Evolutionary conservation across 2,113 vertebrate genomes (phyloP), one percentile per base, ranked within the genome.

Genomic region (Pantherophis guttatus): DNA sequence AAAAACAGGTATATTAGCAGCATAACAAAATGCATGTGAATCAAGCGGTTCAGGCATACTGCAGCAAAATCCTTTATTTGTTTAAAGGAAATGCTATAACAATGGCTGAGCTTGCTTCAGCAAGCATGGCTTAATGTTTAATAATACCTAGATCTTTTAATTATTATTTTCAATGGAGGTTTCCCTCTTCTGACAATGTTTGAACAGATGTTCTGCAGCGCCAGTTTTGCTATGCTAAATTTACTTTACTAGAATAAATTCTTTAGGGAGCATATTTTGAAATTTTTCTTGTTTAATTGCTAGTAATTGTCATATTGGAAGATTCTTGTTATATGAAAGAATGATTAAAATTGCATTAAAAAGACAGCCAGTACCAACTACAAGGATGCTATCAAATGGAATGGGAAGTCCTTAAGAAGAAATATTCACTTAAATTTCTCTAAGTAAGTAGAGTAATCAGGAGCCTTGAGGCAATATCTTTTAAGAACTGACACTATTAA

Each of bases 21-120:
- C 93, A 91, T 94, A 95, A 95, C 90, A 70, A 50, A 11, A 57
- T 5, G 29, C 94, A 93, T 44, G 57, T 94, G 96, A 97, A 91
- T 94, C 92, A 39, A 92, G 59, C 88, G 93, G 44, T 95, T 95
- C 95, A 59, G n/a, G 57, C 5, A 44, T 39, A 10, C 3, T 85
- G 85, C 62, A 59, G 93, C 93, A 91, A 91, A 91, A 89, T 87
- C 53, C 90, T 95, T 87, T 96, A 87, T 98, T 97, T 98, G 95
- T 94, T 97, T 92, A 95, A 96, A 95, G 94, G 94, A 93, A 94
- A 93, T 92, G 92, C 95, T 94, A 93, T 33, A 87, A 95, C 95
- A 97, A 97, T 92, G 94, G 81, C 92, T 29, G 59, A 95, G 90
- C 97, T 94, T 98, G 97, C 97, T 93, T 95, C 96, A 94, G 95